A percentile compares a stretch with the other conserved stretches of the same genome.
Evolutionary conservation across 1,140 invertebrate species (phyloP).

Genomic region (Pogonognathellus flavescens): DNA sequence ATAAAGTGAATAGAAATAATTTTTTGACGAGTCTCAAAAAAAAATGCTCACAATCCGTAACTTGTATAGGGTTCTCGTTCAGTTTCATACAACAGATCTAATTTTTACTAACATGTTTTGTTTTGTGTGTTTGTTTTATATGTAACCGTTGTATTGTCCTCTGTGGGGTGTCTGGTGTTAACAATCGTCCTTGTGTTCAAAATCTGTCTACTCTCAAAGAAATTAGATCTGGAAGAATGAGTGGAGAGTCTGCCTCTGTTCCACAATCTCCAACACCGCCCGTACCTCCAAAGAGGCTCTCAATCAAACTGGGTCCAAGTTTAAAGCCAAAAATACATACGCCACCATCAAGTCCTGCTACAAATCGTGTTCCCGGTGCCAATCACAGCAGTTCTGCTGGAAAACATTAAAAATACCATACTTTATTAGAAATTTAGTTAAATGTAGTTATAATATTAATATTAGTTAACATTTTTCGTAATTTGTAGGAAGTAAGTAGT

Average conservation of each 20-base stretch:
- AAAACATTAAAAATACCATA: not conserved
- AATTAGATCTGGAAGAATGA: constrained; percentile 23
- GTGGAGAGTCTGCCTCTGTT: constrained; percentile 47
- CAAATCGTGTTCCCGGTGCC: constrained; percentile 36
- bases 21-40: too few species aligned
- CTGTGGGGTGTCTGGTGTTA: not conserved
- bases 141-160: not conserved
- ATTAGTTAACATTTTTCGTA: not conserved
- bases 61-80: not conserved
- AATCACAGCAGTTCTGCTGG: not conserved
- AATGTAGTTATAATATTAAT: not conserved
- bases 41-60: not conserved
- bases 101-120: not conserved
- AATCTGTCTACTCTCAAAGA: not conserved
- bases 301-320: constrained; percentile 58
- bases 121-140: not conserved
- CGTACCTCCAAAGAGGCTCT: constrained; percentile 64
- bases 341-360: constrained; percentile 63
- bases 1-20: not conserved
- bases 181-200: not conserved
- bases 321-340: constrained; percentile 65
- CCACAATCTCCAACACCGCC: constrained; percentile 60
- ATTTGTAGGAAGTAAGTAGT: not conserved
- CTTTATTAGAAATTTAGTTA: not conserved
- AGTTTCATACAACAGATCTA: not conserved